phyloP scores from a whole-genome alignment of 2,797 vertebrate species.

The Platalea minor region DNA sequence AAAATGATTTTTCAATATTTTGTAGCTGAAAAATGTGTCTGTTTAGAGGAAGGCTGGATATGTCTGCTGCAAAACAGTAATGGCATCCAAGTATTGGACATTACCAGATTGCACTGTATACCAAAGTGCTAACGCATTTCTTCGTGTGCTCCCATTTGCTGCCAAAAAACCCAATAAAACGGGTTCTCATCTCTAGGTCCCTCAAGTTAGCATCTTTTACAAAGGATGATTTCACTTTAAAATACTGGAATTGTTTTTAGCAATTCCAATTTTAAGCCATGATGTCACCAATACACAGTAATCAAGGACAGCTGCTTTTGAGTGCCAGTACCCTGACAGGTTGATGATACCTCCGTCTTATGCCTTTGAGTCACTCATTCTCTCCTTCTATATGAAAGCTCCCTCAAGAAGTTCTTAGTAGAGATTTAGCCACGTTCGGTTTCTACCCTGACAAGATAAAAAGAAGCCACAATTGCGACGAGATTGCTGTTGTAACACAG shows the following conservation, averaged over 20 bases:
- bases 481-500: not conserved
- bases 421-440: not conserved
- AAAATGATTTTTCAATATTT: not conserved
- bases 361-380: not conserved
- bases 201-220: not conserved
- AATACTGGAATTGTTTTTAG: constrained; percentile 32
- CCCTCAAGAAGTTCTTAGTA: not conserved
- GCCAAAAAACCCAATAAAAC: not conserved
- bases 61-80: not conserved
- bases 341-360: not conserved
- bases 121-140: not conserved
- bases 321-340: not conserved
- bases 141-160: not conserved
- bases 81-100: not conserved
- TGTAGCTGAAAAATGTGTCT: not conserved
- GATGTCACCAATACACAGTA: constrained; percentile 10
- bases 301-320: constrained; percentile 26
- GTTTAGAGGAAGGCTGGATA: not conserved
- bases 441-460: not conserved
- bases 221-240: not conserved
- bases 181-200: not conserved
- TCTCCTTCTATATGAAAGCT: not conserved
- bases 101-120: not conserved
- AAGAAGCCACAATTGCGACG: not conserved
- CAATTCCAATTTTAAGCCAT: not conserved